phyloP scores from a whole-genome alignment of 2,113 vertebrate genomes.

The Archocentrus centrarchus region DNA sequence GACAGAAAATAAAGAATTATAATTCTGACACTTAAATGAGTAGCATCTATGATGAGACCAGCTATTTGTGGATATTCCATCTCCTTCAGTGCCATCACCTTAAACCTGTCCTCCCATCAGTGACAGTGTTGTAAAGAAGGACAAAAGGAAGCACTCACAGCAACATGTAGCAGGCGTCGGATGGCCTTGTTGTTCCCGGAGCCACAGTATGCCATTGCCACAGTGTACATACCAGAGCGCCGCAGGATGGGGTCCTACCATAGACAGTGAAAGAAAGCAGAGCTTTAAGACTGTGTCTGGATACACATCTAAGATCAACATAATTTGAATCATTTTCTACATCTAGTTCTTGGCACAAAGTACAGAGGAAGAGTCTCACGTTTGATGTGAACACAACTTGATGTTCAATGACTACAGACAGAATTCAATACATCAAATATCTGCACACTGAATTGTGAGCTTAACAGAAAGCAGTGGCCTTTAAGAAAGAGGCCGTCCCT shows the following conservation, averaged over 20 bases:
- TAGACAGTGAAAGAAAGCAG: slow-evolving; percentile 70
- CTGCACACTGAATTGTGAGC: not conserved
- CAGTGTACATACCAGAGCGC: slow-evolving; percentile 98
- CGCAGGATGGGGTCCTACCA: slow-evolving; percentile 95
- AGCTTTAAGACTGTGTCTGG: slow-evolving; percentile 49
- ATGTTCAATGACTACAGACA: not conserved
- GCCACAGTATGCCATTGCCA: slow-evolving; percentile 99
- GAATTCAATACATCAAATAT: slow-evolving; percentile 16
- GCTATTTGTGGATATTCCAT: not conserved
- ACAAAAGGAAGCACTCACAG: slow-evolving; percentile 85
- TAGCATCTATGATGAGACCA: not conserved
- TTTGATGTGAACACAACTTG: not conserved
- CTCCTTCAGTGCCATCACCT: slow-evolving; percentile 2
- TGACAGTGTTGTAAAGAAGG: slow-evolving; percentile 14
- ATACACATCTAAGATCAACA: slow-evolving; percentile 34
- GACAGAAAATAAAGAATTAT: slow-evolving; percentile 1
- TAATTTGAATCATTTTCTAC: slow-evolving; percentile 6
- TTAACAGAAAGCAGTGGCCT: slow-evolving; percentile 2
- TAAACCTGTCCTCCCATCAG: slow-evolving; percentile 14
- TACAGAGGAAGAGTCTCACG: slow-evolving; percentile 11
- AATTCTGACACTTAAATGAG: not conserved
- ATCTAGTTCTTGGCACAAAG: slow-evolving; percentile 8
- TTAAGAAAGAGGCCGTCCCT: not conserved
- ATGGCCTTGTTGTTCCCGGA: slow-evolving; percentile 99
- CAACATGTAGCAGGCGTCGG: slow-evolving; percentile 94